Percentiles rank a stretch among this genome's conserved stretches.
phyloP scores from a whole-genome alignment of 2,888 invertebrate genomes.

The Scaptodrosophila latifasciaeformis region DNA sequence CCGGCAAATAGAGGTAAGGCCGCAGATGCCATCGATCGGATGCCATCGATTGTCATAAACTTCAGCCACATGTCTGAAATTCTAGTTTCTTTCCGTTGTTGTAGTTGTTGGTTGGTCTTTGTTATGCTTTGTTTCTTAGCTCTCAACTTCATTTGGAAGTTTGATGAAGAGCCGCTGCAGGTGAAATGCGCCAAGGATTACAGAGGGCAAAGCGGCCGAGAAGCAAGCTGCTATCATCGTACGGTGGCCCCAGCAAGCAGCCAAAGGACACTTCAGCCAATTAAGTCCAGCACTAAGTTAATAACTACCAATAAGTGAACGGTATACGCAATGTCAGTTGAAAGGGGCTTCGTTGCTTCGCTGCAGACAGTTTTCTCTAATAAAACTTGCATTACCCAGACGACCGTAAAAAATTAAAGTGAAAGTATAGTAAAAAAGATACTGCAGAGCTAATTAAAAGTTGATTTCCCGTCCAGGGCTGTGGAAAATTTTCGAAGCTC shows the following conservation, averaged over 20 bases:
- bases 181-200: slow-evolving; percentile 7
- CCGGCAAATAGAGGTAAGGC: background rate
- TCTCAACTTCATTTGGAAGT: slow-evolving; percentile 51
- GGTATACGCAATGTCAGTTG: slow-evolving; percentile 36
- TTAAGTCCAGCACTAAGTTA: slow-evolving; percentile 36
- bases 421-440: slow-evolving; percentile 17
- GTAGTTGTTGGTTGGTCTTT: no score
- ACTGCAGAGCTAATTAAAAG: slow-evolving; percentile 40
- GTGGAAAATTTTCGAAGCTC: no score
- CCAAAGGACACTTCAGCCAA: slow-evolving; percentile 36
- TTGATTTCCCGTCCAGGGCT: slow-evolving; percentile 30
- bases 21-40: slow-evolving; percentile 37
- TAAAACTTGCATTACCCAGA: slow-evolving; percentile 38
- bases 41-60: slow-evolving; percentile 60
- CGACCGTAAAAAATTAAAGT: slow-evolving; percentile 16
- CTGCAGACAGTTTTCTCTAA: slow-evolving; percentile 31
- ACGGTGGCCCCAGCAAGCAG: no score
- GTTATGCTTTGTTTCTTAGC: no score
- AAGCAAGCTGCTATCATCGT: no score
- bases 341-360: slow-evolving; percentile 1
- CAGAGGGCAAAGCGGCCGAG: no score
- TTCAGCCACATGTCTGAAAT: slow-evolving; percentile 49
- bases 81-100: slow-evolving; percentile 20
- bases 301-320: slow-evolving; percentile 36
- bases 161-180: slow-evolving; percentile 21